Evolutionary conservation across 2,113 vertebrate species (phyloP), one percentile per base, ranked within the genome.

Genomic region (Accipiter virgatus): DNA sequence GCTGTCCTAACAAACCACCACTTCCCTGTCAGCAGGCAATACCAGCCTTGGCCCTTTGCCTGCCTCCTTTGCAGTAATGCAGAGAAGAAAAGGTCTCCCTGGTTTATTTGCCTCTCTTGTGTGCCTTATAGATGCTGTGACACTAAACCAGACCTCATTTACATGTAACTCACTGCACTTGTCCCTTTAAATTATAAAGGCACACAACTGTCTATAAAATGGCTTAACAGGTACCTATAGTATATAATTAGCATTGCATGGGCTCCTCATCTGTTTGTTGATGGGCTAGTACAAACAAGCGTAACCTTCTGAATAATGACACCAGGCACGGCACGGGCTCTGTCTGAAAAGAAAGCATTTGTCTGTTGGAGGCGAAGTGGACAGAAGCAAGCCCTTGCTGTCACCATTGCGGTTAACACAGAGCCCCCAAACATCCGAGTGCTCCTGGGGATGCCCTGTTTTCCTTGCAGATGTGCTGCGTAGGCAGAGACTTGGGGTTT

Each of bases 151-250:
- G 74, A 21, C 48, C 45, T 94, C 25, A 38, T 90, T 91, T 90
- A 53, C 12, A 23, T 61, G 40, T 87, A 88, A 65, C 45, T 82
- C 42, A 59, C 58, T 88, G 56, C 40, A 31, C 16, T 90, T 77
- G 79, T 83, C 86, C 43, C 56, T 91, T 81, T 87, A 89, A 85
- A 97, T 71, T 85, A 63, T 38, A 68, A 94, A 95, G 73, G 40
- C 27, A 75, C 26, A 86, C 36, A 83, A 11, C 26, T 86, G 48
- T 62, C 62, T 78, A 40, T 86, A 65, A 81, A 93, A 91, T 40
- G 78, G 20, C n/a, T 86, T 72, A 73, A 58, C 50, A 91, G 62
- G 71, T 88, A 72, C 52, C 38, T 80, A 13, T 50, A 67, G 36
- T 38, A n/a, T 67, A 15, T 81, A 86, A 87, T 84, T 87, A 91